A percentile compares a stretch with the other conserved stretches of the same genome.
Evolutionary conservation across 2,888 invertebrate genomes (phyloP).

Genomic region (Microctonus hyperodae): DNA sequence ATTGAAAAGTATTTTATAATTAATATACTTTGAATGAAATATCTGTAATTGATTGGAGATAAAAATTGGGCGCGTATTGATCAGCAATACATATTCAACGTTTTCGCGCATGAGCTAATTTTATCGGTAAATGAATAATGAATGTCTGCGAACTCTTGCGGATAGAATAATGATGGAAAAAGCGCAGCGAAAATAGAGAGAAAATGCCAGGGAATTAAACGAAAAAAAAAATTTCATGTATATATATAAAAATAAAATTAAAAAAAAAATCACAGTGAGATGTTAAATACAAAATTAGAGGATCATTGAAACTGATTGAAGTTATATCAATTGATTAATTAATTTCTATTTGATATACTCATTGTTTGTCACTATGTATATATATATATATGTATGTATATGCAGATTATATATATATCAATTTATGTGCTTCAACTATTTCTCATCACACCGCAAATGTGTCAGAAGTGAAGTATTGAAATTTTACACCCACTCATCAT

Average conservation of each 20-base stretch:
- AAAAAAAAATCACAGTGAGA: not conserved
- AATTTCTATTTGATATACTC: no score
- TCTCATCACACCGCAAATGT: not conserved
- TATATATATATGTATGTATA: not conserved
- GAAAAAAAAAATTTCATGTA: constrained; percentile 31
- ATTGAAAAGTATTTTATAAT: no score
- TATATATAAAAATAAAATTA: not conserved
- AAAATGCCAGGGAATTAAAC: constrained; percentile 32
- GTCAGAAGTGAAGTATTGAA: not conserved
- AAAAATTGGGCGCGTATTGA: constrained; percentile 39
- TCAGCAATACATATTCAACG: constrained; percentile 32
- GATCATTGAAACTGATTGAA: not conserved
- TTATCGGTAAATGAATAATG: constrained; percentile 62
- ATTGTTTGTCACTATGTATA: no score
- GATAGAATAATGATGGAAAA: constrained; percentile 22
- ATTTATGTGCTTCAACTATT: not conserved
- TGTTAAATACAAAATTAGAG: not conserved
- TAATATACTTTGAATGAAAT: no score
- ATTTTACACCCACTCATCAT: constrained; percentile 2
- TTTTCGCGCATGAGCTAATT: constrained; percentile 57
- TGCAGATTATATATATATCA: not conserved
- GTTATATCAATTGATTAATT: not conserved
- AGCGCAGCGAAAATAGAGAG: constrained; percentile 16
- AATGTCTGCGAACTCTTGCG: constrained; percentile 45
- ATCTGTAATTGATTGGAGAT: constrained; percentile 10